Conservation (phyloP, 2,113 vertebrate species). For the Epinephelus moara region DNA sequence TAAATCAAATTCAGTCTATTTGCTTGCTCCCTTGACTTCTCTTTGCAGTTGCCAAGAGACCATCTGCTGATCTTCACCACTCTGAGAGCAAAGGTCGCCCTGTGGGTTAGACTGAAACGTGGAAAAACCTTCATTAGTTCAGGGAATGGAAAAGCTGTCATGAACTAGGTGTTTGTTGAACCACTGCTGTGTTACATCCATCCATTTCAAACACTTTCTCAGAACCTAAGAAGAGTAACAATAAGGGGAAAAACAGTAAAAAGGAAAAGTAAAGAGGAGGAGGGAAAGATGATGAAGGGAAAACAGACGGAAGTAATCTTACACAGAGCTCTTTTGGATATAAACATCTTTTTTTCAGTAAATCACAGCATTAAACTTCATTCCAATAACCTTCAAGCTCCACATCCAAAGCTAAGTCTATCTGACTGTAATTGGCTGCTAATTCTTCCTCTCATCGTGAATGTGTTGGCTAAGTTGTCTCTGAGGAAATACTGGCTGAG, state of each 20-base stretch:
- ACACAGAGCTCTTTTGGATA: background rate
- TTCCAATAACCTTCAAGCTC: slow-evolving; percentile 44
- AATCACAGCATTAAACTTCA: slow-evolving; percentile 15
- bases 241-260: background rate
- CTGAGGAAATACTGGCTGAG: slow-evolving; percentile 52
- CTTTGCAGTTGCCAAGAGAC: slow-evolving; percentile 53
- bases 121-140: slow-evolving; percentile 27
- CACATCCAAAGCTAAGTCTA: slow-evolving; percentile 30
- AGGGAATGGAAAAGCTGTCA: slow-evolving; percentile 12
- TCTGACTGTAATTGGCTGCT: slow-evolving; percentile 58
- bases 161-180: slow-evolving; percentile 30
- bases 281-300: background rate
- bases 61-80: slow-evolving; percentile 38
- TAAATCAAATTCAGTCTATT: slow-evolving; percentile 42
- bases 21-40: slow-evolving; percentile 46
- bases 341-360: background rate
- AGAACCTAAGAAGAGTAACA: slow-evolving; percentile 11
- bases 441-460: slow-evolving; percentile 56
- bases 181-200: slow-evolving; percentile 2
- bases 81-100: slow-evolving; percentile 41
- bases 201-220: slow-evolving; percentile 2
- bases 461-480: slow-evolving; percentile 55
- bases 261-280: background rate
- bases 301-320: slow-evolving; percentile 1
- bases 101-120: slow-evolving; percentile 21